phyloP scores from a whole-genome alignment of 2,888 invertebrate genomes.

The Graphium colonna region DNA sequence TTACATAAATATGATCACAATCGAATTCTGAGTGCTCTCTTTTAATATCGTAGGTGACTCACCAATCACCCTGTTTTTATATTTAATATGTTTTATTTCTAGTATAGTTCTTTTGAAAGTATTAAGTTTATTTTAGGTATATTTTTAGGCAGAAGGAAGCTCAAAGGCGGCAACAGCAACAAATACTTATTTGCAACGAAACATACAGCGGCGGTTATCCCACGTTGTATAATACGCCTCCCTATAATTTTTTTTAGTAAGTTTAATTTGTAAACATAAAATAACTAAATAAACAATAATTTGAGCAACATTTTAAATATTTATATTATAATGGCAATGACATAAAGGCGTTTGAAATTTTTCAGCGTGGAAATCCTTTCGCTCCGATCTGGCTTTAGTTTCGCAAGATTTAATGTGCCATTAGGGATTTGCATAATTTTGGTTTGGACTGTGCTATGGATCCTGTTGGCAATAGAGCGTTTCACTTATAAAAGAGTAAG shows the following conservation, averaged over 20 bases:
- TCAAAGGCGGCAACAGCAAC: slow-evolving; percentile 23
- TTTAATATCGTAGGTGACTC: too few relatives aligned
- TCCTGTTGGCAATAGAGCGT: slow-evolving; percentile 48
- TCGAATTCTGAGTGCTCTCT: too few relatives aligned
- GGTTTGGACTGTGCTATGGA: slow-evolving; percentile 56
- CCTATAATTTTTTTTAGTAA: slow-evolving; percentile 70
- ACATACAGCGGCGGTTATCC: slow-evolving; percentile 51
- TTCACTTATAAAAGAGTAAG: slow-evolving; percentile 50
- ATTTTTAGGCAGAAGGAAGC: slow-evolving; percentile 12
- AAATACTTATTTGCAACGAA: slow-evolving; percentile 53
- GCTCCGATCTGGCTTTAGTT: slow-evolving; percentile 40
- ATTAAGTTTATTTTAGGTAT: background rate
- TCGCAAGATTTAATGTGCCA: slow-evolving; percentile 42
- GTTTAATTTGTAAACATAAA: slow-evolving; percentile 30
- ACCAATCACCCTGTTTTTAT: too few relatives aligned
- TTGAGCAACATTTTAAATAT: too few relatives aligned
- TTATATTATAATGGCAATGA: too few relatives aligned
- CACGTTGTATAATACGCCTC: slow-evolving; percentile 49
- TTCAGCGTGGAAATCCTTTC: slow-evolving; percentile 57
- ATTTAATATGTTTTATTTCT: too few relatives aligned
- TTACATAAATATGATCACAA: too few relatives aligned
- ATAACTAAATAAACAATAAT: too few relatives aligned
- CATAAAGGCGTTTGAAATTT: background rate
- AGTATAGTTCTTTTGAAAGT: background rate
- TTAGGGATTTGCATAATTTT: slow-evolving; percentile 40